A percentile compares a stretch with the other conserved stretches of the same genome.
These are phyloP conservation scores for Amphipyra berbera DNA, from an alignment of 2,888 invertebrate genomes.

Conservation along the genomic window DNA sequence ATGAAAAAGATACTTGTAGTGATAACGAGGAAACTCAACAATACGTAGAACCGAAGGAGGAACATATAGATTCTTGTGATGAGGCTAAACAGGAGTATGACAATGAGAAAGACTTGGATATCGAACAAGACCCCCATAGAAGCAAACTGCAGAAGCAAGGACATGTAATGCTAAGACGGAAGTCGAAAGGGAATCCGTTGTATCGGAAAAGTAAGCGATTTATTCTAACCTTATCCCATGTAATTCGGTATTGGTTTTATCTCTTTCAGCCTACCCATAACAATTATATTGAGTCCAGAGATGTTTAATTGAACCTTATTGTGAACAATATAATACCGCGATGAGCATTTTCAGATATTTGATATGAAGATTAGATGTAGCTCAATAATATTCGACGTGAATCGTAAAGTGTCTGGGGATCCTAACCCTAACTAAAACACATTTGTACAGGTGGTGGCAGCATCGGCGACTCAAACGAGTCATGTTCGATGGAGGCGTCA, in stretches of 20 bases:
- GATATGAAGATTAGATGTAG: too few relatives aligned
- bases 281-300: too few relatives aligned
- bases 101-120: conserved; percentile 77
- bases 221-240: too few relatives aligned
- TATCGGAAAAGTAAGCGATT: conserved; percentile 91
- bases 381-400: too few relatives aligned
- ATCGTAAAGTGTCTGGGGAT: too few relatives aligned
- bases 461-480: conserved; percentile 83
- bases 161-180: conserved; percentile 90
- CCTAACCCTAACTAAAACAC: neutral
- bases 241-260: too few relatives aligned
- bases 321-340: too few relatives aligned
- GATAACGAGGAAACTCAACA: conserved; percentile 89
- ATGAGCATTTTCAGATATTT: too few relatives aligned
- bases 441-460: conserved; percentile 88
- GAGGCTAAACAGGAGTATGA: conserved; percentile 78
- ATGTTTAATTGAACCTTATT: too few relatives aligned
- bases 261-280: too few relatives aligned
- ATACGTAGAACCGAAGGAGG: conserved; percentile 62
- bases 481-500: conserved; percentile 72
- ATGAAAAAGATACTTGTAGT: conserved; percentile 93
- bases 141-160: conserved; percentile 83
- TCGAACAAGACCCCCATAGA: conserved; percentile 67
- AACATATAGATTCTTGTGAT: conserved; percentile 77
- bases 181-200: conserved; percentile 91